Base-by-base conservation (phyloP, 2,888 invertebrate species). In the Anthophora plumipes region DNA sequence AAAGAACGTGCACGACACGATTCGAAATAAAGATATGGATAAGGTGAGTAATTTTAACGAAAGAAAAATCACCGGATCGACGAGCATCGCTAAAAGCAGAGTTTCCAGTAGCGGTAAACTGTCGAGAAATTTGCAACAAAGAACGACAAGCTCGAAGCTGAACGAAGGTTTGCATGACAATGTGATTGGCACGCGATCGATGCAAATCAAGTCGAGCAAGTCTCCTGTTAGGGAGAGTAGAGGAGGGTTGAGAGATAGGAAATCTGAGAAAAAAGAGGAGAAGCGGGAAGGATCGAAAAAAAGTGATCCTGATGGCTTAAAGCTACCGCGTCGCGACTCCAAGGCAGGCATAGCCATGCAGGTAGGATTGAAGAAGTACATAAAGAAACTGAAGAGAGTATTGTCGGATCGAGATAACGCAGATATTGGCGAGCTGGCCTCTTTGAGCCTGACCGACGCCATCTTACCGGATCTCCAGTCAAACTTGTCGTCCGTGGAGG, bases 391-490 rank as follows among this genome's bases (percentile, higher is more conserved):
- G 66, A 90, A 89, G 59, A 72, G 75, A 14, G 85, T 88, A 8
- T 61, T 90, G 8, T 66, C 80, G 25, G 82, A 84, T 55, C 75
- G 78, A 0, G 80, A 85, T n/a, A 71, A 85, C 25, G 6, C 57
- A 0, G 79, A 83, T 22, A 74, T 83, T 31, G 83, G 78, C n/a
- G 76, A 87, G 17, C 66, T 91, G 50, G 90, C 86, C 0, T 83
- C 87, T 11, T 37, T 90, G 69, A 89, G 87, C 41, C 75, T 90
- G 14, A 88, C 83, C n/a, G 89, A 90, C 37, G 86, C 88, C 37
- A 85, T 91, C 55, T 59, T 88, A 22, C 84, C 87, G 0, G 89
- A 89, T 17, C 46, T 87, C 6, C 61, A 82, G 17, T 71, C 81
- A 0, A 69, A 78, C 0, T 76, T 91, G 46, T 87, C 83, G 12